Evolutionary conservation across 2,113 vertebrate genomes (phyloP), one percentile per base, ranked within the genome.

Genomic region (Sylvia atricapilla): DNA sequence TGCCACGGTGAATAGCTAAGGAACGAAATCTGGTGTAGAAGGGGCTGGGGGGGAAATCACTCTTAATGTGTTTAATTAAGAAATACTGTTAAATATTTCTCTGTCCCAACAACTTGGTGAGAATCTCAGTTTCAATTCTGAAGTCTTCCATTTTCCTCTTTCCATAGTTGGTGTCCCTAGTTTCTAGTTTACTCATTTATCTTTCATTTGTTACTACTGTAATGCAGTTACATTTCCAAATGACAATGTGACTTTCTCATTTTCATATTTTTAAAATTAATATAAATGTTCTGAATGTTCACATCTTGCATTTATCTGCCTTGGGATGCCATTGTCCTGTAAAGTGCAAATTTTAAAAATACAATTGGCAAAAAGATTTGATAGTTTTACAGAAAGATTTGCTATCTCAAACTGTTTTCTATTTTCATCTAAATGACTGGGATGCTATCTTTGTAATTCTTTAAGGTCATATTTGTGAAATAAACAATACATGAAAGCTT

Each of bases 61-160:
- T 86, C 84, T 78, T 74, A 46, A 86, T 96, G 77, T 66, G 68
- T 96, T 96, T 88, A 82, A 93, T 96, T 93, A 84, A 95, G 89
- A 93, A 94, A 96, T 93, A 90, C 86, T 93, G 92, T 94, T 97
- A 95, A 91, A 91, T 87, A 73, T 93, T 94, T 95, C 82, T 89
- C 80, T 95, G 66, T 96, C 96, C 89, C 87, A 84, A 33, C 93
- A 91, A 79, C 96, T 95, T 87, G 95, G 96, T 95, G 92, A 97
- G 76, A 63, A 95, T 97, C 84, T 95, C 70, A 23, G 93, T 97
- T 94, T 94, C 90, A 87, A 98, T 97, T 98, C 96, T 97, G 96
- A 98, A 98, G 98, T 98, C 98, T 98, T 98, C 98, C 97, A 97
- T 95, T 96, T 98, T 98, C 96, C 94, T 95, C 94, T 97, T 88